Evolutionary conservation across 2,888 invertebrate genomes (phyloP), one percentile per base, ranked within the genome.

Genomic region (Phalera bucephala): DNA sequence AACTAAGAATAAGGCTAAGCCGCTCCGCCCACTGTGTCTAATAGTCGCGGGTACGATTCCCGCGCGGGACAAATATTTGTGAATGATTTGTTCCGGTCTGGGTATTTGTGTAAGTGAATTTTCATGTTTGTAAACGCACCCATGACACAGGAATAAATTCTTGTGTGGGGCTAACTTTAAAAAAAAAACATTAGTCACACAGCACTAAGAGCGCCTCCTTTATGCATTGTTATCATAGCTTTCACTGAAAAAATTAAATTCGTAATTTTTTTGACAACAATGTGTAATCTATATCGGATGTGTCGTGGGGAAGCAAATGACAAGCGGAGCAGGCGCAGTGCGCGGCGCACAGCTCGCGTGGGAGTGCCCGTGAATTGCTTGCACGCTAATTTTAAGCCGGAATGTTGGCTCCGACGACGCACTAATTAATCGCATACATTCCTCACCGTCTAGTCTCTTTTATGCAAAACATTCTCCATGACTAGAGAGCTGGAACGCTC

Each of bases 331-430:
- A 17, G 17, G 17, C 6, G 30, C 46, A 51, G 63, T 53, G 56
- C 50, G 47, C 25, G 27, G 17, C 28, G 21, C 35, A 46, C n/a
- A n/a, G n/a, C n/a, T 40, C 44, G 62, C 67, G 77, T 73, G 68
- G 76, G 75, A 48, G 72, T 65, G 75, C 72, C 76, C 68, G 76
- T 80, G 79, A 81, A 76, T 69, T 61, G 64, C 60, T 52, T 59
- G 61, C 61, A 60, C 47, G 71, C 78, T 83, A 81, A 80, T 78
- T 82, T 80, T 80, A 73, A 65, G 64, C 62, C 43, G 71, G 82
- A 83, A 83, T 83, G 78, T 80, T 79, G 81, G 78, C 81, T 79
- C 68, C 61, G 49, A 71, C 68, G 50, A 68, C 67, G 40, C 62
- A 57, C 61, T 75, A 78, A 82, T 83, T 80, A 80, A 76, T 79